Conservation (phyloP, 1,140 invertebrate species). For the Lucilia cuprina region DNA sequence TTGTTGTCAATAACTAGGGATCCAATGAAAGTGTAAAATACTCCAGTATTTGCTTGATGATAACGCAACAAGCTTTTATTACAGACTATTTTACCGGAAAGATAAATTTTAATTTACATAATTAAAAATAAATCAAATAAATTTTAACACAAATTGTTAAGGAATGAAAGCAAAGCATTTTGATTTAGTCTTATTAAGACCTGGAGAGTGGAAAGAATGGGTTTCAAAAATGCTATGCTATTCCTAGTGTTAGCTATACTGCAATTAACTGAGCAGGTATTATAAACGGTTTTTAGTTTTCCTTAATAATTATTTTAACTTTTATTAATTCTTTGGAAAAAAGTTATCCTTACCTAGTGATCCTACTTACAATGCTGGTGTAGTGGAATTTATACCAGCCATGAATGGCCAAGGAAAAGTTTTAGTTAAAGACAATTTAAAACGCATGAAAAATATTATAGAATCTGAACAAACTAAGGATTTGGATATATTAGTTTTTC, state of each 20-base stretch:
- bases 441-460: constrained; percentile 43
- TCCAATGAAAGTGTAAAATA: too few species aligned
- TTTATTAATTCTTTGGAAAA: not conserved
- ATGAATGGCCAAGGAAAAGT: not conserved
- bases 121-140: too few species aligned
- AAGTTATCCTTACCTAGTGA: constrained; percentile 61
- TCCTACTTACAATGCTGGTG: constrained; percentile 64
- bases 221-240: not conserved
- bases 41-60: too few species aligned
- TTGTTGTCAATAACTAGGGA: too few species aligned
- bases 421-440: not conserved
- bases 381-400: constrained; percentile 62
- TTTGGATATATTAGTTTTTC: constrained; percentile 83
- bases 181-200: not conserved
- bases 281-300: not conserved
- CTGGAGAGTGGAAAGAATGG: not conserved
- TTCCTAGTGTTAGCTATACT: not conserved
- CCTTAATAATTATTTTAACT: not conserved
- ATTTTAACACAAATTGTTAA: too few species aligned
- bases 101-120: too few species aligned
- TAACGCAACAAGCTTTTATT: too few species aligned
- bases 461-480: constrained; percentile 38
- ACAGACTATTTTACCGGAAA: too few species aligned
- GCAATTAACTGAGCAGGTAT: not conserved
- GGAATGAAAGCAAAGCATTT: too few species aligned